Evolutionary conservation across 1,140 invertebrate genomes (phyloP).

Genomic region (Megathymus violae): DNA sequence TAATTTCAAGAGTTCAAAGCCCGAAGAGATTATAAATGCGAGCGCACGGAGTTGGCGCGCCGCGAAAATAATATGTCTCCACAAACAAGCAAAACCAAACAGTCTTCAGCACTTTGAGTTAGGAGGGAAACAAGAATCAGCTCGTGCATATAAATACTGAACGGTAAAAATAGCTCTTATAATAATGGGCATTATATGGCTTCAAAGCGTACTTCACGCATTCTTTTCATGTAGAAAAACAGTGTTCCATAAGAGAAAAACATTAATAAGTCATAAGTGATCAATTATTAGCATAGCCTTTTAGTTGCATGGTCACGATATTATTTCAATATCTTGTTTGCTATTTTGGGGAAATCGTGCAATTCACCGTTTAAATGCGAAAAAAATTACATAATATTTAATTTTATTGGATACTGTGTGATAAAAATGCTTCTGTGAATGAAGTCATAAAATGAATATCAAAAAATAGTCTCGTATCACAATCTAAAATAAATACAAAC

Average conservation of each 20-base stretch:
- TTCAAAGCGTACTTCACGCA: slow-evolving; percentile 39
- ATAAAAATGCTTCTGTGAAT: too few relatives aligned
- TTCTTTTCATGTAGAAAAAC: slow-evolving; percentile 1
- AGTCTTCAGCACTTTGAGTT: slow-evolving; percentile 58
- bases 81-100: slow-evolving; percentile 67
- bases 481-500: too few relatives aligned
- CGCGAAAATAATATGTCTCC: slow-evolving; percentile 75
- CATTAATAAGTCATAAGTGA: slow-evolving; percentile 25
- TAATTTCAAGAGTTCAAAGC: slow-evolving; percentile 70
- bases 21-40: slow-evolving; percentile 73
- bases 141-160: slow-evolving; percentile 52
- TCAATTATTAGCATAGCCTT: slow-evolving; percentile 16
- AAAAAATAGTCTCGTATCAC: too few relatives aligned
- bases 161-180: slow-evolving; percentile 35
- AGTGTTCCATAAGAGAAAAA: not conserved
- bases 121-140: slow-evolving; percentile 52
- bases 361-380: too few relatives aligned
- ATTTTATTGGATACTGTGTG: too few relatives aligned
- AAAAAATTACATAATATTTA: too few relatives aligned
- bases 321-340: not conserved
- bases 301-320: slow-evolving; percentile 15
- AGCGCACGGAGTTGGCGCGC: slow-evolving; percentile 66
- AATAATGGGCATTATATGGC: slow-evolving; percentile 47
- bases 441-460: too few relatives aligned
- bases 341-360: too few relatives aligned